Evolutionary conservation across 2,888 invertebrate species (phyloP).

Genomic region (Fragum fragum): DNA sequence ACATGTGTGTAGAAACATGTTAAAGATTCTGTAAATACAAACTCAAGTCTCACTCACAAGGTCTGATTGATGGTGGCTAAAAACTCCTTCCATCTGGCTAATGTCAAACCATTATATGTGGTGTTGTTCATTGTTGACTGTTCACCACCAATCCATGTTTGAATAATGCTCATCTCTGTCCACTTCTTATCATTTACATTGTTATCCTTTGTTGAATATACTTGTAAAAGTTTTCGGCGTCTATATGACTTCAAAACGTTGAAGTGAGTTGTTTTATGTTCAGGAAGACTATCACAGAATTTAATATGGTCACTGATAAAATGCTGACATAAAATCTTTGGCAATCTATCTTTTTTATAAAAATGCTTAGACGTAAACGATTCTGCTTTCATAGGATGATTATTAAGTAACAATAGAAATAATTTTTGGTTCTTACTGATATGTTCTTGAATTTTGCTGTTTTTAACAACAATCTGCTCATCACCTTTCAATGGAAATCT

Average conservation of each 20-base stretch:
- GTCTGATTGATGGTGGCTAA: background rate
- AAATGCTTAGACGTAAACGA: background rate
- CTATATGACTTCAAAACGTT: background rate
- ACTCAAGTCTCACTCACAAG: background rate
- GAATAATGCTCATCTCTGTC: background rate
- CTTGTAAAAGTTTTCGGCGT: background rate
- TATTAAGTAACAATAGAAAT: no score
- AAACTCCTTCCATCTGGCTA: slow-evolving; percentile 3
- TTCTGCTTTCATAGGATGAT: no score
- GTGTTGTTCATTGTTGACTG: background rate
- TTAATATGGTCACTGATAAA: background rate
- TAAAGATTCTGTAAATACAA: no score
- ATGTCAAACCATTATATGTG: background rate
- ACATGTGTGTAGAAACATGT: no score
- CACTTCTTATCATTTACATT: background rate
- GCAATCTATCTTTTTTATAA: background rate
- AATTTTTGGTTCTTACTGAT: no score
- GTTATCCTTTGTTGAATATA: background rate
- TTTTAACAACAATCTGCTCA: no score
- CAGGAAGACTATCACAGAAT: background rate
- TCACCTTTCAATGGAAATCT: no score
- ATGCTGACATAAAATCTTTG: background rate
- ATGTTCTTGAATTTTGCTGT: no score
- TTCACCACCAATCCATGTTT: background rate
- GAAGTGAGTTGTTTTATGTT: background rate